Evolutionary conservation across 2,113 vertebrate genomes (phyloP).

Genomic region (Platanista minor): DNA sequence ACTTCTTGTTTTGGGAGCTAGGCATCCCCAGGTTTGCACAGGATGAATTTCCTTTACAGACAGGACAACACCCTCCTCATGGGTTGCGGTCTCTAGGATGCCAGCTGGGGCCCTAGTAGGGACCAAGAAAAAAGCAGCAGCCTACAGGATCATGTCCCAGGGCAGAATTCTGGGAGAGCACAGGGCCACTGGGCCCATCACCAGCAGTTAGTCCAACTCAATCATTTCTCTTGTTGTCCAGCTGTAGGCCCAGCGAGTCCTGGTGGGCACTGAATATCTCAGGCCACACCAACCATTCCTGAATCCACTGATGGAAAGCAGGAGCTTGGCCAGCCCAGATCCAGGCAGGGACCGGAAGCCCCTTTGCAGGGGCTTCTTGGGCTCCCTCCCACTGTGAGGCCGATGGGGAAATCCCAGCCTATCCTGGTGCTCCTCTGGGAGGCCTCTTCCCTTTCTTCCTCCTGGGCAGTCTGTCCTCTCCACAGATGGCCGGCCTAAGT

Average conservation of each 20-base stretch:
- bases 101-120: neutral
- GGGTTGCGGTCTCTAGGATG: neutral
- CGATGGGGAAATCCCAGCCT: neutral
- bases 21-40: conserved; percentile 10
- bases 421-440: neutral
- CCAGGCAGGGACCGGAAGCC: neutral
- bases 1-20: neutral
- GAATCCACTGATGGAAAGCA: conserved; percentile 1
- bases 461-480: neutral
- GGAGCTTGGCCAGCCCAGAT: neutral
- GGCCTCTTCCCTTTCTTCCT: neutral
- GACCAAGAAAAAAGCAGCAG: conserved; percentile 44
- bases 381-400: neutral
- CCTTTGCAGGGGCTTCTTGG: neutral
- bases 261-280: neutral
- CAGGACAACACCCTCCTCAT: neutral
- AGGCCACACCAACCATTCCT: neutral
- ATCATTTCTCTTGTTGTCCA: conserved; percentile 2
- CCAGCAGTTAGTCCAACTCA: neutral
- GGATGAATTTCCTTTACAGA: conserved; percentile 26
- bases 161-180: conserved; percentile 11
- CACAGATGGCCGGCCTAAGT: neutral
- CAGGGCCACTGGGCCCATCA: neutral
- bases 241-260: neutral
- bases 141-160: neutral